Percentiles rank a stretch among this genome's conserved stretches.
These are phyloP conservation scores for Pammene aurita DNA, from an alignment of 2,888 invertebrate genomes.

Conservation along the genomic window DNA sequence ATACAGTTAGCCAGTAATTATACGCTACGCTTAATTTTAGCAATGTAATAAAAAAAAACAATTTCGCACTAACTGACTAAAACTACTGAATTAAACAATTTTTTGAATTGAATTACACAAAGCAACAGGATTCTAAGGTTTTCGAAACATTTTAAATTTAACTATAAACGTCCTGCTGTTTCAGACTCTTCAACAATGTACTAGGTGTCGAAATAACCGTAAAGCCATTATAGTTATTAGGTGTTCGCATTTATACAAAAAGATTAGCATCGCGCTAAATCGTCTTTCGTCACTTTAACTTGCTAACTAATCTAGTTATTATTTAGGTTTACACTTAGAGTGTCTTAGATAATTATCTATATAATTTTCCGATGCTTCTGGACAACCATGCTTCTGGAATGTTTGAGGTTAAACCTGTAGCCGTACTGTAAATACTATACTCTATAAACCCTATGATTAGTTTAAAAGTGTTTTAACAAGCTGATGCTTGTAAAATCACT, in stretches of 20 bases:
- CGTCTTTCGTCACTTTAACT: not conserved
- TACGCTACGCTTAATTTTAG: not conserved
- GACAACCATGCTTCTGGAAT: no score
- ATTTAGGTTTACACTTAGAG: not conserved
- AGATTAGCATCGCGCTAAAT: constrained; percentile 20
- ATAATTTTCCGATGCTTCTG: no score
- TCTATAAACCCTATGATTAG: no score
- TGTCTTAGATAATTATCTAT: no score
- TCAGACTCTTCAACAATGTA: not conserved
- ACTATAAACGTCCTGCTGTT: constrained; percentile 4
- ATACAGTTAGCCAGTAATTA: no score
- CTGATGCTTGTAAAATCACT: not conserved
- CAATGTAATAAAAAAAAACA: not conserved
- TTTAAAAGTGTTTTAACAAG: no score
- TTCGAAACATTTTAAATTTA: not conserved
- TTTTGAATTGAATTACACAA: not conserved
- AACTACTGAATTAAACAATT: not conserved
- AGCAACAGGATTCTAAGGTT: not conserved
- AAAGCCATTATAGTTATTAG: no score
- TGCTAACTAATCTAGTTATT: not conserved
- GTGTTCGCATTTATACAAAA: constrained; percentile 5
- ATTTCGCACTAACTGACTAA: not conserved
- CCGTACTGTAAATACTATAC: no score
- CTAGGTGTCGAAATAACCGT: not conserved
- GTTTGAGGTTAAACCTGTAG: no score